Conservation (phyloP, 2,797 vertebrate genomes). For the Eleutherodactylus coqui region DNA sequence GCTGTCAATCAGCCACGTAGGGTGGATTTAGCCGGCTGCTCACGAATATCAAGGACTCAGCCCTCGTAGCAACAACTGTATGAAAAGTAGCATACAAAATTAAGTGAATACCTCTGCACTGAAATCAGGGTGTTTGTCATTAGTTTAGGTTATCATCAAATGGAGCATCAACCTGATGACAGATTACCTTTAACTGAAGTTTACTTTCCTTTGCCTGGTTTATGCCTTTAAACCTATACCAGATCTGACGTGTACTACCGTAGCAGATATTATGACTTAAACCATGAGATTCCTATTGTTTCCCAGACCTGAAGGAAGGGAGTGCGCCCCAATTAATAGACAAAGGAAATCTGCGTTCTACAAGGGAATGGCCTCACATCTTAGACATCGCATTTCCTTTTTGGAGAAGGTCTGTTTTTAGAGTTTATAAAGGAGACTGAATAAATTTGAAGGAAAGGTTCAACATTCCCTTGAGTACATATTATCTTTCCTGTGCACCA, state of each 20-base stretch:
- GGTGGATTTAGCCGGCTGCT: no score
- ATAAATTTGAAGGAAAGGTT: background rate
- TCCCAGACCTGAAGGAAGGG: background rate
- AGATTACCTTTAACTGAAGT: no score
- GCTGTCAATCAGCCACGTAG: no score
- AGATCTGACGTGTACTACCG: background rate
- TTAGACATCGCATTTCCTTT: background rate
- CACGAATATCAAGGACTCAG: no score
- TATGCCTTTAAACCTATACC: background rate
- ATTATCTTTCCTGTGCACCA: conserved; percentile 37
- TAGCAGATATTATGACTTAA: background rate
- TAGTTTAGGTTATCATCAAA: no score
- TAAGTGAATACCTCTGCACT: no score
- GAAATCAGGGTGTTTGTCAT: no score
- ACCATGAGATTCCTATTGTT: background rate
- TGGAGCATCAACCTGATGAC: no score
- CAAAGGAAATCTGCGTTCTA: background rate
- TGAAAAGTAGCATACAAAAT: no score
- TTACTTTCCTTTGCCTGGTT: no score
- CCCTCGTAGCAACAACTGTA: no score
- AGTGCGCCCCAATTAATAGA: background rate
- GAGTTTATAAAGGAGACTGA: background rate
- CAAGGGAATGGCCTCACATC: background rate
- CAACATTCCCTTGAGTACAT: conserved; percentile 33
- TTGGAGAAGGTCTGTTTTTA: background rate